Evolutionary conservation across 2,113 vertebrate species (phyloP), one percentile per base, ranked within the genome.

Genomic region (Hipposideros armiger): DNA sequence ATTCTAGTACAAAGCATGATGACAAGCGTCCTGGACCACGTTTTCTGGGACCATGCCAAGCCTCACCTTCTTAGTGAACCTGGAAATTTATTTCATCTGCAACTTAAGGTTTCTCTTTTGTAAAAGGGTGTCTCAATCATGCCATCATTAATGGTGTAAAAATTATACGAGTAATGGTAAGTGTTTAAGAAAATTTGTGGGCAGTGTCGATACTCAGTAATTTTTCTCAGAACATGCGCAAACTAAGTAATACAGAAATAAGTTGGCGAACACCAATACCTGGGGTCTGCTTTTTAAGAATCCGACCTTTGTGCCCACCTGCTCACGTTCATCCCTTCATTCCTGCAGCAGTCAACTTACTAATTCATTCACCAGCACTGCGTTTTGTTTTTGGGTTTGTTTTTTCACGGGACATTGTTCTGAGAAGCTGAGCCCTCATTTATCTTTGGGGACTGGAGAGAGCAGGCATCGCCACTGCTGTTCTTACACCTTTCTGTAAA

Each of bases 21-120:
- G 26, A 60, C 26, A 19, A 40, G n/a, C 17, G 20, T 15, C 7
- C 5, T 15, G 14, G 28, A 11, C 36, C 8, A 4, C 28, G 54
- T 9, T 64, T 30, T 15, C 4, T 0, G 0, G 32, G 8, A 15
- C 45, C 32, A 22, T 32, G 22, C 24, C 54, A 15, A 67, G 10
- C n/a, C n/a, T 69, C 16, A 2, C 20, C 7, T 42, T 22, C 62
- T 73, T 45, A 85, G 45, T 54, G 50, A 28, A 52, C 54, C 62
- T 14, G 24, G 76, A 74, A 64, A 70, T 42, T 14, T 22, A n/a
- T 67, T 66, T 74, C 14, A 60, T 17, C 28, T 66, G 81, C 9
- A 54, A 3, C 26, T 45, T 30, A 8, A 10, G 50, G 40, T 54
- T 85, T 54, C 66, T 74, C 6, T 9, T 36, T 28, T 67, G 1